Evolutionary conservation across 2,797 vertebrate species (phyloP).

Genomic region (Labroides dimidiatus): DNA sequence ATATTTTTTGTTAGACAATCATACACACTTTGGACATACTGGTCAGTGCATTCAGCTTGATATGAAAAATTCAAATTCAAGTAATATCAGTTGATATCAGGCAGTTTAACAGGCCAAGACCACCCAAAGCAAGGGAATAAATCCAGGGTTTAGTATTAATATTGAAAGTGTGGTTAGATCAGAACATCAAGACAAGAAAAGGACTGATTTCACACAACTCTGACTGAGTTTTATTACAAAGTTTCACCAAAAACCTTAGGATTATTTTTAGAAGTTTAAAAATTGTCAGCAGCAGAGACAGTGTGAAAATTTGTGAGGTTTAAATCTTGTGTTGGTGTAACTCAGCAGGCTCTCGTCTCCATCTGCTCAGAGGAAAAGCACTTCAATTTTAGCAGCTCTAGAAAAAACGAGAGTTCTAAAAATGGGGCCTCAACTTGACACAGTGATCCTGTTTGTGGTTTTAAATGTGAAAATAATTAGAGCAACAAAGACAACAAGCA

Average conservation of each 20-base stretch:
- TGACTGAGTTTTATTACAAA: neutral
- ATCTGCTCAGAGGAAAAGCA: neutral
- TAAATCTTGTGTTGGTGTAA: neutral
- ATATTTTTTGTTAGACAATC: neutral
- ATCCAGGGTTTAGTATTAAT: too few relatives aligned
- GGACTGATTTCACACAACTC: neutral
- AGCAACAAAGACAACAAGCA: constrained; percentile 12
- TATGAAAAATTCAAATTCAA: neutral
- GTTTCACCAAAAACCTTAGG: neutral
- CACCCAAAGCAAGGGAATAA: neutral
- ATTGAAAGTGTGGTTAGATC: neutral
- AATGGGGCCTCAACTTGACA: constrained; percentile 11
- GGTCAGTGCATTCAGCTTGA: neutral
- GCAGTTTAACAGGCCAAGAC: neutral
- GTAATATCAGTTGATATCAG: neutral
- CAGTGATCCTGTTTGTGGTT: constrained; percentile 6
- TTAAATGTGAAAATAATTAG: constrained; percentile 44
- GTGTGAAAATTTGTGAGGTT: neutral
- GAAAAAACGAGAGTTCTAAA: neutral
- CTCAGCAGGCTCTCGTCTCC: neutral
- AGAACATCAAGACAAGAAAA: neutral
- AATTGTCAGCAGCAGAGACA: neutral
- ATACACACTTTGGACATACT: neutral
- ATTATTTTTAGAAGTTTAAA: neutral
- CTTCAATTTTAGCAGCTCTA: neutral